Percentiles rank a stretch among this genome's conserved stretches.
Conservation (phyloP, 2,888 invertebrate species). For the Stratiomys singularior region DNA sequence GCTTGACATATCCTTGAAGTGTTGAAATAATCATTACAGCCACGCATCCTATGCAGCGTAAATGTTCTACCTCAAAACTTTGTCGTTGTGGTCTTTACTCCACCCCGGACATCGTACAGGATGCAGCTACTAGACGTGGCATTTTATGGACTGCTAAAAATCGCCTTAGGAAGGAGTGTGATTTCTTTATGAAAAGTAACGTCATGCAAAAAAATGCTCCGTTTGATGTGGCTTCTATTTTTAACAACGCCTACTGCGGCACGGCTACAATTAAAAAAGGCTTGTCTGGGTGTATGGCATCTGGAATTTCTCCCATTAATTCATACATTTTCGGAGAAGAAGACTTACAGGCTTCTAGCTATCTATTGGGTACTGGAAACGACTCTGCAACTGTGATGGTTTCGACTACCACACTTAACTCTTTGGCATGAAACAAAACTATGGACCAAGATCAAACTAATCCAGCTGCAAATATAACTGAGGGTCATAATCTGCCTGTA, state of each 20-base stretch:
- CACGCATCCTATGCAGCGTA: too few species aligned
- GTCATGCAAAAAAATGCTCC: slow-evolving; percentile 2
- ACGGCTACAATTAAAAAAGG: neutral
- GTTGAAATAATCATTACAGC: too few species aligned
- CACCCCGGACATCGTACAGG: slow-evolving; percentile 55
- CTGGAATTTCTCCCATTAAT: slow-evolving; percentile 12
- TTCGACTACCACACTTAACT: neutral
- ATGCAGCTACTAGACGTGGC: slow-evolving; percentile 55
- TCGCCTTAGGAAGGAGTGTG: slow-evolving; percentile 57
- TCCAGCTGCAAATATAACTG: neutral
- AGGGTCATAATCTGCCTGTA: neutral
- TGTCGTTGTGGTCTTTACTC: slow-evolving; percentile 54
- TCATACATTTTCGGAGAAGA: neutral
- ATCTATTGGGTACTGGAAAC: neutral
- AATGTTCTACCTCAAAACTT: slow-evolving; percentile 53
- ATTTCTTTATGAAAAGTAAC: slow-evolving; percentile 56
- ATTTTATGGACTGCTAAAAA: slow-evolving; percentile 56
- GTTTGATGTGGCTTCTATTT: slow-evolving; percentile 26
- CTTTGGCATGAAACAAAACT: neutral
- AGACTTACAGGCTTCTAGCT: neutral
- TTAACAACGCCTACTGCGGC: neutral
- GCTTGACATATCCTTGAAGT: too few species aligned
- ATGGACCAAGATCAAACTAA: neutral
- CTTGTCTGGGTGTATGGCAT: neutral
- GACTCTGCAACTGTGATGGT: neutral